These are phyloP conservation scores for Hirundichthys speculiger DNA, from an alignment of 2,113 vertebrate species.

Conservation along the genomic window DNA sequence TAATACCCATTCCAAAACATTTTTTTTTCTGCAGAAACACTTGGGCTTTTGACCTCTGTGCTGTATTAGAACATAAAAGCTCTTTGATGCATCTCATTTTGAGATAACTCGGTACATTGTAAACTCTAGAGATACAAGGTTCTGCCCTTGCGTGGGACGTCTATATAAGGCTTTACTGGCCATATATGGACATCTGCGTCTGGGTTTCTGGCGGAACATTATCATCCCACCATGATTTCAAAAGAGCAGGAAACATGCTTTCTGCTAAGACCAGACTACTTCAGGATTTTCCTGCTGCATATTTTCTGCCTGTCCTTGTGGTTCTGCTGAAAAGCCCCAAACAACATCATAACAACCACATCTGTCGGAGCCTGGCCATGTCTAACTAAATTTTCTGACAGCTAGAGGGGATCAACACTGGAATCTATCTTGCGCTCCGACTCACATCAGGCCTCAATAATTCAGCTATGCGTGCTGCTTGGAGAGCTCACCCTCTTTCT, in stretches of 20 bases:
- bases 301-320: slow-evolving; percentile 24
- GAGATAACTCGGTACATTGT: too few species aligned
- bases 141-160: too few species aligned
- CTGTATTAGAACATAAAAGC: too few species aligned
- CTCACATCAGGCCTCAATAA: slow-evolving; percentile 71
- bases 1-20: too few species aligned
- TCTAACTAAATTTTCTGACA: slow-evolving; percentile 70
- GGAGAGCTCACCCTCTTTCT: slow-evolving; percentile 43
- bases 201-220: too few species aligned
- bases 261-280: not conserved
- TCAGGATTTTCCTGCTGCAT: slow-evolving; percentile 27
- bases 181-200: too few species aligned
- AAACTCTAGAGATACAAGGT: too few species aligned
- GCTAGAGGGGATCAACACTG: slow-evolving; percentile 61
- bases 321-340: slow-evolving; percentile 21
- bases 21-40: too few species aligned
- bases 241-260: slow-evolving; percentile 9
- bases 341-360: slow-evolving; percentile 54
- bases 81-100: too few species aligned
- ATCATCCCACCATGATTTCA: not conserved
- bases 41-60: too few species aligned
- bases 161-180: too few species aligned
- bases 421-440: slow-evolving; percentile 63
- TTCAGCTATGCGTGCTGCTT: slow-evolving; percentile 55
- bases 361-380: slow-evolving; percentile 41